Base-by-base conservation (phyloP, 2,797 vertebrate genomes). In the Hydrocynus forskahlii region DNA sequence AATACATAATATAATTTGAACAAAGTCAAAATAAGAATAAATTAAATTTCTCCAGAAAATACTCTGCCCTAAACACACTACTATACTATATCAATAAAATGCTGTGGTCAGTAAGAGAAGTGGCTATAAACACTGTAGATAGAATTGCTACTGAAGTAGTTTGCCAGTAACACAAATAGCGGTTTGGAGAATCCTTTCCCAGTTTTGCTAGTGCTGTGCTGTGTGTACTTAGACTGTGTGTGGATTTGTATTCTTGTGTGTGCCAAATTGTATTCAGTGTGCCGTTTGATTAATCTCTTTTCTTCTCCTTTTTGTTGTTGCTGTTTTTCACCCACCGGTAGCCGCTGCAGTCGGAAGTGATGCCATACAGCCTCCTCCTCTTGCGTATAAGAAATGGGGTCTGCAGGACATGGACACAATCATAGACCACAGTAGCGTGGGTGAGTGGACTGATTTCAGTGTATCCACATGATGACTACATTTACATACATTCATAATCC, bases 361-460 rank as follows among this genome's bases (percentile, higher is more conserved):
- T 86, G 96, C 94, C 60, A 92, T 98, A 76, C 97, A 98, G 74
- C 98, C 97, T 40, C 98, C 98, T 67, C 98, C 98, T 0, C 90
- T 99, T 89, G 94, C 97, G 64, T 99, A 99, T 87, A 99, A 99
- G 92, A 99, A 99, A 87, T 99, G 97, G 97, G 97, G 96, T 70
- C 94, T 99, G 64, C 97, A 98, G 91, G 97, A 99, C 84, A 95
- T 97, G 93, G 97, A 98, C 85, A 90, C 87, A 0, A 96, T 99
- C 70, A 92, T 96, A 81, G 98, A 99, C 91, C 97, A 99, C 91
- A 94, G 95, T 87, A 99, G 97, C 77, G 94, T 97, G 79, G 98
- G 98, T 99, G 93, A 95, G 96, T 72, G 13, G 9, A 14, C 13
- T n/a, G n/a, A n/a, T n/a, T n/a, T n/a, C n/a, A n/a, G n/a, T n/a